phyloP scores from a whole-genome alignment of 2,888 invertebrate species.

The Dusona sp. region DNA sequence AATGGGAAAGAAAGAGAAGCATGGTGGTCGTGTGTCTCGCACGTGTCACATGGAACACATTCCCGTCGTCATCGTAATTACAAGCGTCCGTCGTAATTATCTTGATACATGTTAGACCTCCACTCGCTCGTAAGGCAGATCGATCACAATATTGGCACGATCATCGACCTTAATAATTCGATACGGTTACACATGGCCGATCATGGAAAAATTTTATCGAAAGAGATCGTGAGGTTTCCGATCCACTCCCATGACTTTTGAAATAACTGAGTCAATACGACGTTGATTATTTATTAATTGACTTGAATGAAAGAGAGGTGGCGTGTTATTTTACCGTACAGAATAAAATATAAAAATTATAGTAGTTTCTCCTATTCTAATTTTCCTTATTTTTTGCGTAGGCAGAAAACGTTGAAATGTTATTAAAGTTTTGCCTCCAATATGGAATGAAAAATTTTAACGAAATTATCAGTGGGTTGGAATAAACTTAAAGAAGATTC shows the following conservation, averaged over 20 bases:
- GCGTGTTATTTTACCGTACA: background rate
- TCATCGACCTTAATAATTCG: slow-evolving; percentile 79
- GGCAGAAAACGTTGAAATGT: too few relatives aligned
- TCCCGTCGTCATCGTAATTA: slow-evolving; percentile 47
- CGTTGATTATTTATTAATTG: background rate
- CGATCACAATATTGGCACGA: slow-evolving; percentile 82
- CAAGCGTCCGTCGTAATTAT: slow-evolving; percentile 26
- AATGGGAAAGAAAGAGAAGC: background rate
- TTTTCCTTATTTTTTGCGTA: too few relatives aligned
- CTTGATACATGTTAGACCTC: slow-evolving; percentile 41
- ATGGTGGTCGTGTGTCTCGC: slow-evolving; percentile 62
- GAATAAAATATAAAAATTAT: too few relatives aligned
- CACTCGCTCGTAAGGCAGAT: slow-evolving; percentile 72
- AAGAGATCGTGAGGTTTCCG: background rate
- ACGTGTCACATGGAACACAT: slow-evolving; percentile 63
- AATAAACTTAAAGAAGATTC: too few relatives aligned
- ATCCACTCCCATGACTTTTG: background rate
- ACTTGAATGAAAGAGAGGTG: background rate
- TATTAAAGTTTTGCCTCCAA: too few relatives aligned
- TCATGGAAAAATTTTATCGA: background rate
- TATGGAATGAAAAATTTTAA: too few relatives aligned
- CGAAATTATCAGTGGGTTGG: too few relatives aligned
- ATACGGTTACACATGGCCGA: slow-evolving; percentile 1
- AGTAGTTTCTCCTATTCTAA: too few relatives aligned
- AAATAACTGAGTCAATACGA: background rate